phyloP scores from a whole-genome alignment of 2,797 vertebrate species.

The Lithobates pipiens region DNA sequence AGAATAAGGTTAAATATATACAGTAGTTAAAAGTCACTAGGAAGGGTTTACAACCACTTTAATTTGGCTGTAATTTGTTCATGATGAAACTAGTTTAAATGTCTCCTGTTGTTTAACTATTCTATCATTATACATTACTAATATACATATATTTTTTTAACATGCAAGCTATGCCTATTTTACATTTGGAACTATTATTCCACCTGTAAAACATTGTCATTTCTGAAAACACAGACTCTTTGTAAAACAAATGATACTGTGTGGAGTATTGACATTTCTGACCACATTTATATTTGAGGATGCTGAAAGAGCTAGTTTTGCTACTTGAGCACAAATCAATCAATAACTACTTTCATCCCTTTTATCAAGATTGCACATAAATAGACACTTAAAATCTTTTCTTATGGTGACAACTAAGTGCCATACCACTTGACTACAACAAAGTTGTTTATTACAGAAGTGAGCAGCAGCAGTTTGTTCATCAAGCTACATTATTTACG shows the following conservation, averaged over 20 bases:
- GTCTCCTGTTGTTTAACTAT: background rate
- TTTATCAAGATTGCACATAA: conserved; percentile 4
- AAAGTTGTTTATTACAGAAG: conserved; percentile 2
- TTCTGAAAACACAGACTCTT: background rate
- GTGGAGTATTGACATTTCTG: conserved; percentile 21
- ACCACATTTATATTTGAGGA: conserved; percentile 7
- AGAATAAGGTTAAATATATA: too few species aligned
- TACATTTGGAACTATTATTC: background rate
- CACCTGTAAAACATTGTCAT: background rate
- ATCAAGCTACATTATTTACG: background rate
- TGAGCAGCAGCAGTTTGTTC: background rate
- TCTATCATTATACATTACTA: background rate
- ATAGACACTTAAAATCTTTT: conserved; percentile 3
- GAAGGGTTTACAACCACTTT: too few species aligned
- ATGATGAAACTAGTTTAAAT: too few species aligned
- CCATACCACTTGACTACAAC: conserved; percentile 1
- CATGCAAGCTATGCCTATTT: background rate
- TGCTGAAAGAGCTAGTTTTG: background rate
- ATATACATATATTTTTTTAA: background rate
- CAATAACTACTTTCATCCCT: conserved; percentile 6
- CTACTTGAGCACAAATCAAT: conserved; percentile 14
- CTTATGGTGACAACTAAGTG: background rate
- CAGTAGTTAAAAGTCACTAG: too few species aligned
- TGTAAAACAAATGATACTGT: background rate
- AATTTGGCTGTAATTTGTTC: too few species aligned